Evolutionary conservation across 2,888 invertebrate genomes (phyloP).

Genomic region (Heliconius ethilla): DNA sequence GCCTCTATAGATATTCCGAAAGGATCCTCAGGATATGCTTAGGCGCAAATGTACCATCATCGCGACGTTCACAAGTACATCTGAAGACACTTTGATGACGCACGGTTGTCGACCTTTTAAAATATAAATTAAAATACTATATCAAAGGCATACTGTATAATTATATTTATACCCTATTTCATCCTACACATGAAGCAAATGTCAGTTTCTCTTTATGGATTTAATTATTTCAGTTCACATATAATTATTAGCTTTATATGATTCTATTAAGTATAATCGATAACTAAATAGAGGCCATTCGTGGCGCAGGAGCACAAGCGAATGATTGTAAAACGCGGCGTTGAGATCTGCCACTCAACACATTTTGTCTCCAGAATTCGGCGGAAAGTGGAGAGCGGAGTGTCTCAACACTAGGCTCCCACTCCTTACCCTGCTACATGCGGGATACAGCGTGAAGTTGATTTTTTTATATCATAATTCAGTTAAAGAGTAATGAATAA

Average conservation of each 20-base stretch:
- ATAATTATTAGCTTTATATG: not conserved
- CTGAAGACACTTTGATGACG: constrained; percentile 8
- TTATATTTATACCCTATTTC: not conserved
- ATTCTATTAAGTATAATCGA: not conserved
- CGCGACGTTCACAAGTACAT: constrained; percentile 12
- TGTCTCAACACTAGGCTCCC: not conserved
- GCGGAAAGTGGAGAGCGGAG: not conserved
- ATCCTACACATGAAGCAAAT: constrained; percentile 4
- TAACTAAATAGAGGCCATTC: not conserved
- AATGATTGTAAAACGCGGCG: not conserved
- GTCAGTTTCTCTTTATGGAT: not conserved
- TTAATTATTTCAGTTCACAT: not conserved
- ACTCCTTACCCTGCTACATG: too few species aligned
- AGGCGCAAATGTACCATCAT: constrained; percentile 16
- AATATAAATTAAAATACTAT: constrained; percentile 1
- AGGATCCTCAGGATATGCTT: constrained; percentile 34
- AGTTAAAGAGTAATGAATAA: too few species aligned
- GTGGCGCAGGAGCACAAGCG: not conserved
- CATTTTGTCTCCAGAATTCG: not conserved
- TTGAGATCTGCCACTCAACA: not conserved
- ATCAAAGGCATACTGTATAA: not conserved
- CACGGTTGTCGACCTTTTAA: not conserved
- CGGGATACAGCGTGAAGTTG: not conserved
- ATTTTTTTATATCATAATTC: not conserved
- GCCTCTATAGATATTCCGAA: constrained; percentile 25